Conservation (phyloP, 2,797 vertebrate species). For the Chanos chanos region DNA sequence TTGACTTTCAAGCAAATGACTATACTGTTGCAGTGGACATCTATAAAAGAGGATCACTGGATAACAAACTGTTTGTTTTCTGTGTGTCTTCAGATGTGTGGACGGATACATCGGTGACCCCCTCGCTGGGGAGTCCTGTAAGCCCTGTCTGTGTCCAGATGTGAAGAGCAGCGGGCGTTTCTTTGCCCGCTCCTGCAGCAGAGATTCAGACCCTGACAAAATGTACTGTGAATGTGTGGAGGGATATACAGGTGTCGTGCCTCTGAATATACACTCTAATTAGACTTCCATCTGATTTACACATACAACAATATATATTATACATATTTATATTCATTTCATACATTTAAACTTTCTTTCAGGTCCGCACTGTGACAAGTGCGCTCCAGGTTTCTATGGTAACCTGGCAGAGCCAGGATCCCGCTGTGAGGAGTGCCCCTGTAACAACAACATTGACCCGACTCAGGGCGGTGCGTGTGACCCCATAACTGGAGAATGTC, state of each 20-base stretch:
- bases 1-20: no score
- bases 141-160: conserved; percentile 79
- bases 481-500: conserved; percentile 73
- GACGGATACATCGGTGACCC: conserved; percentile 81
- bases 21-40: no score
- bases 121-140: conserved; percentile 63
- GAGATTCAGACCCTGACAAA: conserved; percentile 62
- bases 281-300: background rate
- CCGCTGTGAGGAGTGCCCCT: conserved; percentile 71
- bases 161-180: conserved; percentile 67
- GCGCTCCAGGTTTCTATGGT: conserved; percentile 77
- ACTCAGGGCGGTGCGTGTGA: conserved; percentile 72
- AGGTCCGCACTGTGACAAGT: conserved; percentile 79
- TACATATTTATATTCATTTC: no score
- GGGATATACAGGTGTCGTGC: conserved; percentile 75
- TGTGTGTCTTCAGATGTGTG: conserved; percentile 69
- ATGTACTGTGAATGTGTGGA: conserved; percentile 71
- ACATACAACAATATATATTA: background rate
- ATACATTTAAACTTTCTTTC: no score
- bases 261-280: background rate
- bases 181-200: conserved; percentile 79
- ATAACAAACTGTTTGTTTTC: background rate
- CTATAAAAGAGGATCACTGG: no score
- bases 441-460: conserved; percentile 79
- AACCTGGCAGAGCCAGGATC: conserved; percentile 50